phyloP scores from a whole-genome alignment of 2,888 invertebrate genomes.

The Neoscelio sp. region DNA sequence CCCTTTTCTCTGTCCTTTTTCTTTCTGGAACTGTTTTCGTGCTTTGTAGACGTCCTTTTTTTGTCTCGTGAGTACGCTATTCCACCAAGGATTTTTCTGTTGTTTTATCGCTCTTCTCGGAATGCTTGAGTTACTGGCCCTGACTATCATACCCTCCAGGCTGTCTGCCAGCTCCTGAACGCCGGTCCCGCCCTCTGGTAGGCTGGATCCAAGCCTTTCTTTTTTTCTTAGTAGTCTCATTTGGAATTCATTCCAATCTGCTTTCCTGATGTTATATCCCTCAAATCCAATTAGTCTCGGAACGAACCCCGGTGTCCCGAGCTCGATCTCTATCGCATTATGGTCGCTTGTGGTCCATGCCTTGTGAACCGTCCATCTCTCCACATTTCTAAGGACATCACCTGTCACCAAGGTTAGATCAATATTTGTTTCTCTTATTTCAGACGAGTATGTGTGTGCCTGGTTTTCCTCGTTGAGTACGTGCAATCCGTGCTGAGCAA shows the following conservation, averaged over 20 bases:
- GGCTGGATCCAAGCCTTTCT: not conserved
- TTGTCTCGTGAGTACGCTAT: too few species aligned
- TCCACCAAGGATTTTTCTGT: too few species aligned
- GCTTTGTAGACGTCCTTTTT: too few species aligned
- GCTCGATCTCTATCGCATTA: slow-evolving; percentile 20
- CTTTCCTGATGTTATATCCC: slow-evolving; percentile 15
- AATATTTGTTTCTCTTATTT: slow-evolving; percentile 10
- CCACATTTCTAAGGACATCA: not conserved
- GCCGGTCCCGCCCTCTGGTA: too few species aligned
- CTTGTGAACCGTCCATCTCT: not conserved
- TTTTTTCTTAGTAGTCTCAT: not conserved
- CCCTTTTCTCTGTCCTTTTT: not conserved
- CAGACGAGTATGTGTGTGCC: not conserved
- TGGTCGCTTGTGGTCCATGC: slow-evolving; percentile 42
- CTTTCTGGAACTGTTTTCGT: too few species aligned
- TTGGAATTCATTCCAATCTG: slow-evolving; percentile 33
- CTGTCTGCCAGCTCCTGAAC: not conserved
- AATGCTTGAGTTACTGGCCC: too few species aligned
- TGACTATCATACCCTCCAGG: too few species aligned
- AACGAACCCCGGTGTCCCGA: not conserved
- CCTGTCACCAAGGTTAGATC: slow-evolving; percentile 35
- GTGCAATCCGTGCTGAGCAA: not conserved
- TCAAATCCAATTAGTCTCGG: too few species aligned
- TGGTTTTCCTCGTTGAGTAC: not conserved
- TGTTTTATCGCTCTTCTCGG: too few species aligned